A percentile compares a stretch with the other conserved stretches of the same genome.
phyloP scores from a whole-genome alignment of 2,888 invertebrate genomes.

The Ormyrus pomaceus region DNA sequence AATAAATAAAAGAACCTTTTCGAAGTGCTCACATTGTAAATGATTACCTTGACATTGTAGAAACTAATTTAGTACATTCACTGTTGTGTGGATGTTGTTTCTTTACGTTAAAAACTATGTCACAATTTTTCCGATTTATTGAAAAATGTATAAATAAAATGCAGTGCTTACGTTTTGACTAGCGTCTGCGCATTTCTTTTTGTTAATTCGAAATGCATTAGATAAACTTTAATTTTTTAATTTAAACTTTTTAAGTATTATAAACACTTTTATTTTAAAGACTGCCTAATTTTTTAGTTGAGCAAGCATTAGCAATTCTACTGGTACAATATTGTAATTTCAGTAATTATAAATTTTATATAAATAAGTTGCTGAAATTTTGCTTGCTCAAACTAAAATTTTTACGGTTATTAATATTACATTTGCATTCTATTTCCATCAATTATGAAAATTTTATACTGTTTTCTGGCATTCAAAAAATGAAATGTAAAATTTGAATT shows the following conservation, averaged over 20 bases:
- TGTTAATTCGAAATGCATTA: constrained; percentile 46
- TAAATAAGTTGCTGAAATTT: not conserved
- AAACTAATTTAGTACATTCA: constrained; percentile 44
- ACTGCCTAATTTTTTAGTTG: constrained; percentile 14
- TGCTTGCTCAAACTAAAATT: constrained; percentile 13
- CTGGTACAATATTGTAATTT: constrained; percentile 2
- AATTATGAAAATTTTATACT: no score
- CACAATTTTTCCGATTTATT: constrained; percentile 42
- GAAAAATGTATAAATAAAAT: constrained; percentile 68
- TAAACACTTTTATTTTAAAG: constrained; percentile 20
- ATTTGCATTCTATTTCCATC: constrained; percentile 36
- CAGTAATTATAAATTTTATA: not conserved
- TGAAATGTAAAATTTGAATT: no score
- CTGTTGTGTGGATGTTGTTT: constrained; percentile 28
- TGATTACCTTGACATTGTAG: constrained; percentile 39
- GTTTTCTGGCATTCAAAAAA: no score
- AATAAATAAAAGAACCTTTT: constrained; percentile 26
- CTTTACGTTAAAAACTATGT: constrained; percentile 24
- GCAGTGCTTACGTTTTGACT: constrained; percentile 68
- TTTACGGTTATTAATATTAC: constrained; percentile 23
- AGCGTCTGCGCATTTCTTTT: constrained; percentile 56
- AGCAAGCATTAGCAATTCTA: not conserved
- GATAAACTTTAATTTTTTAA: constrained; percentile 18
- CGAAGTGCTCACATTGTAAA: constrained; percentile 34
- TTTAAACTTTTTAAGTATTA: constrained; percentile 30